Evolutionary conservation across 2,888 invertebrate species (phyloP).

Genomic region (Spilarctia lutea): DNA sequence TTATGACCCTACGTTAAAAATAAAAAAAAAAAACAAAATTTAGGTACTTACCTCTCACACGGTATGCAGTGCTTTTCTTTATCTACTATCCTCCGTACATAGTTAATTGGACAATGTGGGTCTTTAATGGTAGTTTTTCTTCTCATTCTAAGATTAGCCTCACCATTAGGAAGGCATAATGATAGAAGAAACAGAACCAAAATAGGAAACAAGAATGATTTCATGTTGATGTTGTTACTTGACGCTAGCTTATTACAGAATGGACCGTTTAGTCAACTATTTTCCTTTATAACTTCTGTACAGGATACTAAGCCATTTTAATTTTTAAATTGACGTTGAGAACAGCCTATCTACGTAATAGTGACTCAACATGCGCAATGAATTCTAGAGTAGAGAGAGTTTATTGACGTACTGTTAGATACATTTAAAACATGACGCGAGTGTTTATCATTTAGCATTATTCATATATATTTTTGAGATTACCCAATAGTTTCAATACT

Average conservation of each 20-base stretch:
- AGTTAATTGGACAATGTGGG: not conserved
- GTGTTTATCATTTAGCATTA: not conserved
- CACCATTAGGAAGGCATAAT: not conserved
- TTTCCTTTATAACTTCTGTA: not conserved
- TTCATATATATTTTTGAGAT: not conserved
- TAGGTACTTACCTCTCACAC: slow-evolving; percentile 7
- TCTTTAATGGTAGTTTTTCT: slow-evolving; percentile 3
- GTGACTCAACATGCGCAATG: not conserved
- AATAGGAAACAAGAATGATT: not conserved
- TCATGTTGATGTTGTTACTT: slow-evolving; percentile 1
- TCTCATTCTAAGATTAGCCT: not conserved
- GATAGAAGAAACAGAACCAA: not conserved
- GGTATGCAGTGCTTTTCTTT: slow-evolving; percentile 5
- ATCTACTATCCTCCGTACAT: slow-evolving; percentile 3
- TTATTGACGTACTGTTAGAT: not conserved
- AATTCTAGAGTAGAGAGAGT: not conserved
- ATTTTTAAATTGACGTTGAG: not conserved
- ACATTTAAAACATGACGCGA: not conserved
- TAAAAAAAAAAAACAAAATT: not conserved
- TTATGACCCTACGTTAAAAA: not conserved
- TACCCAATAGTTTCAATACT: no score
- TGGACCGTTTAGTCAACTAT: not conserved
- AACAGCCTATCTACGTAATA: not conserved
- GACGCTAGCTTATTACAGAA: not conserved
- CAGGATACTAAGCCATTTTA: not conserved